phyloP scores from a whole-genome alignment of 2,888 invertebrate genomes.

The Lasiommata megera region DNA sequence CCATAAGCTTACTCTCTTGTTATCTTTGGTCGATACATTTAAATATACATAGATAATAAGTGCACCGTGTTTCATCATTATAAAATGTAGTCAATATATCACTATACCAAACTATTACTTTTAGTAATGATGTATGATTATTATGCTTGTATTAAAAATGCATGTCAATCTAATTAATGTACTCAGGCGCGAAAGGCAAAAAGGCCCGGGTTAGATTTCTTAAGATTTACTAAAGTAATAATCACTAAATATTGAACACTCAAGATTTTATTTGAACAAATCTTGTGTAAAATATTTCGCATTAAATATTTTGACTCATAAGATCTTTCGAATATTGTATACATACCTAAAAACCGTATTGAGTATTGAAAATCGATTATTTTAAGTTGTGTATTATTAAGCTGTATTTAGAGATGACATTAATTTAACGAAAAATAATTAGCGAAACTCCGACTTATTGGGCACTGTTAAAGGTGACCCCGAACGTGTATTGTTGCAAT shows the following conservation, averaged over 20 bases:
- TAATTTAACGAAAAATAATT: conserved; percentile 9
- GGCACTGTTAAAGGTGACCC: conserved; percentile 1
- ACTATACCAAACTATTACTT: conserved; percentile 9
- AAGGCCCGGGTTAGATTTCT: not conserved
- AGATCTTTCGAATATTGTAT: conserved; percentile 22
- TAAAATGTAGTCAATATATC: conserved; percentile 9
- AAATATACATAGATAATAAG: conserved; percentile 15
- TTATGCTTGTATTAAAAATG: not conserved
- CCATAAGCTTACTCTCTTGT: conserved; percentile 5
- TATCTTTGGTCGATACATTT: conserved; percentile 1
- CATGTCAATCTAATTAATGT: not conserved
- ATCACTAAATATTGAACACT: not conserved
- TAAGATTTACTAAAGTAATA: no score
- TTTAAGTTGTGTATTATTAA: conserved; percentile 16
- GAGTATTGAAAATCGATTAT: conserved; percentile 16
- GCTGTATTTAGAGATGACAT: conserved; percentile 21
- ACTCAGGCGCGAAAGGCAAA: not conserved
- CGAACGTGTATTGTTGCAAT: conserved; percentile 61
- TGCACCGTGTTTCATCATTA: conserved; percentile 8
- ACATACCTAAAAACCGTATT: conserved; percentile 13
- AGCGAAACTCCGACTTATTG: conserved; percentile 16
- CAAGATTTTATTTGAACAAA: not conserved
- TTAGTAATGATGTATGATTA: not conserved
- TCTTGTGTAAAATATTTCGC: not conserved
- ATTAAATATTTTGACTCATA: conserved; percentile 5